Evolutionary conservation across 2,888 invertebrate species (phyloP).

Genomic region (Halictus quadricinctus): DNA sequence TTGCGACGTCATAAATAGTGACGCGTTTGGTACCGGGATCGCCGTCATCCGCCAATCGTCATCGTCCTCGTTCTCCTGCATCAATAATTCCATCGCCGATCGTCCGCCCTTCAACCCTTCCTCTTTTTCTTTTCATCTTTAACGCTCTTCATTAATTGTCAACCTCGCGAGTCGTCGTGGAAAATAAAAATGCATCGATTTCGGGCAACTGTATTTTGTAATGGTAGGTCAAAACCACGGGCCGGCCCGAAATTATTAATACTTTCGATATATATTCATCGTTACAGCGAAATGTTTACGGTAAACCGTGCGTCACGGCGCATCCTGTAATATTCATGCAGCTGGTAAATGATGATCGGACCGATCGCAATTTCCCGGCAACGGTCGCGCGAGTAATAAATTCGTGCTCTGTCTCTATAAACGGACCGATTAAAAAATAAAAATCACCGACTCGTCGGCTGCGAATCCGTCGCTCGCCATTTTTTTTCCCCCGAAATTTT

Average conservation of each 20-base stretch:
- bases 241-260: neutral
- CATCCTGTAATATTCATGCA: neutral
- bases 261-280: neutral
- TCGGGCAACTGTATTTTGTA: neutral
- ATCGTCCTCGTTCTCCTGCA: conserved; percentile 26
- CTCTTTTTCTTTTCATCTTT: neutral
- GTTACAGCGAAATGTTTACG: neutral
- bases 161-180: too few species aligned
- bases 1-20: conserved; percentile 78
- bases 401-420: conserved; percentile 8
- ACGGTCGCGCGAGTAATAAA: conserved; percentile 3
- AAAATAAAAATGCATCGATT: too few species aligned
- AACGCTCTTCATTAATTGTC: too few species aligned
- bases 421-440: conserved; percentile 1
- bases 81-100: neutral
- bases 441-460: neutral
- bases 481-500: neutral
- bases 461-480: neutral
- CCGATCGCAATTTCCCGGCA: neutral
- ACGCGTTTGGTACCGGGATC: conserved; percentile 54
- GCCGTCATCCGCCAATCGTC: conserved; percentile 62
- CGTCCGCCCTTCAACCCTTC: neutral
- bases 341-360: conserved; percentile 1
- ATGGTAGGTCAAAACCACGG: neutral
- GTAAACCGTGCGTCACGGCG: neutral